These are phyloP conservation scores for Plebejus argus DNA, from an alignment of 2,888 invertebrate species.

Conservation along the genomic window DNA sequence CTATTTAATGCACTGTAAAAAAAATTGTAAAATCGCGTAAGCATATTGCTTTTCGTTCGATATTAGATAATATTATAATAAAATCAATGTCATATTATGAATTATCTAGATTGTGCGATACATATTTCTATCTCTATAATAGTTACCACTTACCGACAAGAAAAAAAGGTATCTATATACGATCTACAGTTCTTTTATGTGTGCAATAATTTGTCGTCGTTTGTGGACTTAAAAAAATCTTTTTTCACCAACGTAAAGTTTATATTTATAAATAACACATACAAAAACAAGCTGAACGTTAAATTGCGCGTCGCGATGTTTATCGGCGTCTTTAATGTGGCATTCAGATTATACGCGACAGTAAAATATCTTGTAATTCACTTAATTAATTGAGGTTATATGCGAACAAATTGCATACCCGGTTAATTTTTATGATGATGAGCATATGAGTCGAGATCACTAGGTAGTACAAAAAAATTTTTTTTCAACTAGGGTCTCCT, in stretches of 20 bases:
- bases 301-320: neutral
- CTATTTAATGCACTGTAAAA: too few relatives aligned
- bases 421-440: neutral
- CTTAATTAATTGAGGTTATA: neutral
- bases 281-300: neutral
- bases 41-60: too few relatives aligned
- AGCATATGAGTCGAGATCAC: neutral
- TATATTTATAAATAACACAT: neutral
- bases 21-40: too few relatives aligned
- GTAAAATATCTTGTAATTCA: conserved; percentile 5
- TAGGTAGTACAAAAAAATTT: neutral
- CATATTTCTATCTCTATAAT: too few relatives aligned
- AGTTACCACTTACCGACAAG: too few relatives aligned
- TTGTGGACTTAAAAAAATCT: neutral
- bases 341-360: neutral
- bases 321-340: conserved; percentile 7
- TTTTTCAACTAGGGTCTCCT: too few relatives aligned
- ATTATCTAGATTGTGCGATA: too few relatives aligned
- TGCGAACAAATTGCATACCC: neutral
- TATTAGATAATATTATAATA: too few relatives aligned
- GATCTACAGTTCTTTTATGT: too few relatives aligned
- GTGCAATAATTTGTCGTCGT: neutral
- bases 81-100: too few relatives aligned
- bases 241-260: neutral
- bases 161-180: too few relatives aligned